Conservation (phyloP, 1,140 invertebrate genomes). For the Scaptomyza graminum region DNA sequence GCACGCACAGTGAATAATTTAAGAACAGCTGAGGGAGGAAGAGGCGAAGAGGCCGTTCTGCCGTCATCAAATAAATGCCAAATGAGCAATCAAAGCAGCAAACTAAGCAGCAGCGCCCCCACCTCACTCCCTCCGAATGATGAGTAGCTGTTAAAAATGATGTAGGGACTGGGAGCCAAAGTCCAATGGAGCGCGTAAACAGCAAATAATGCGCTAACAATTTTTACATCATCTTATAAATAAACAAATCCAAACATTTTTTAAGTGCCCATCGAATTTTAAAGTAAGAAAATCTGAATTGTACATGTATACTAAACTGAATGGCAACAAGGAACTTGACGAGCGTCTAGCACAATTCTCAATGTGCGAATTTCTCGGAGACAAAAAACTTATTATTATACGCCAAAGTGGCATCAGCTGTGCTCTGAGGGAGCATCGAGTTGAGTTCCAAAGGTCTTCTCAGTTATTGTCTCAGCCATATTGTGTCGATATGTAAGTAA, state of each 20-base stretch:
- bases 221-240: constrained; percentile 65
- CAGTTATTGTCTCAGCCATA: constrained; percentile 60
- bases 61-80: constrained; percentile 79
- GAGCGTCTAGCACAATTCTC: constrained; percentile 25
- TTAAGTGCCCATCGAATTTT: constrained; percentile 26
- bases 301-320: constrained; percentile 62
- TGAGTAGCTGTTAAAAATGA: constrained; percentile 76
- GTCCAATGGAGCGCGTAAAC: constrained; percentile 72
- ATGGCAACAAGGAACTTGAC: constrained; percentile 45
- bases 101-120: constrained; percentile 56
- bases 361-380: constrained; percentile 21
- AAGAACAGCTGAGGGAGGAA: constrained; percentile 29
- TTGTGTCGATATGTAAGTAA: constrained; percentile 79
- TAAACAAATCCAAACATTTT: constrained; percentile 44
- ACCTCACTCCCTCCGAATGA: constrained; percentile 33
- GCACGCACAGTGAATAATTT: constrained; percentile 72
- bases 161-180: constrained; percentile 39
- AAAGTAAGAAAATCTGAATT: constrained; percentile 45
- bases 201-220: constrained; percentile 67
- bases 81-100: constrained; percentile 79
- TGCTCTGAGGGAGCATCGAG: constrained; percentile 14
- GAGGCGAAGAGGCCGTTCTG: constrained; percentile 36
- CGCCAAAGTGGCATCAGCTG: constrained; percentile 65
- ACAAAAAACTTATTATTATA: constrained; percentile 73
- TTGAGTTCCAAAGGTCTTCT: neutral